phyloP scores from a whole-genome alignment of 2,888 invertebrate genomes.

The Brachypterus glaber region DNA sequence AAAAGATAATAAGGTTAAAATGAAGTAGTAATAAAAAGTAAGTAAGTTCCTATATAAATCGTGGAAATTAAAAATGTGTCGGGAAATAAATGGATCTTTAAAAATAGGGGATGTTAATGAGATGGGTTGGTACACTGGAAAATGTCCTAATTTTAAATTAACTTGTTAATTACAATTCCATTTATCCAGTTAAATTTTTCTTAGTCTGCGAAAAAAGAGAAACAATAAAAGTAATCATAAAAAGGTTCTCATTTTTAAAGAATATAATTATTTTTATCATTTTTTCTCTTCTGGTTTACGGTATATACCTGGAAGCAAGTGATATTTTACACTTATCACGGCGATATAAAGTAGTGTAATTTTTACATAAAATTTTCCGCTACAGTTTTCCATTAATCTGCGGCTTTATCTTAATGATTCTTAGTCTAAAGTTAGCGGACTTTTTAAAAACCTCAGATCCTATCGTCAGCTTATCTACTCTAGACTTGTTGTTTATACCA shows the following conservation, averaged over 20 bases:
- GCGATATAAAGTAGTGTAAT: conserved; percentile 42
- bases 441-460: conserved; percentile 36
- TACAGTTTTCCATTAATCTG: conserved; percentile 43
- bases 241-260: conserved; percentile 25
- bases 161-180: conserved; percentile 2
- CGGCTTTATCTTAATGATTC: conserved; percentile 43
- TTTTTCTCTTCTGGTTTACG: conserved; percentile 26
- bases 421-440: conserved; percentile 39
- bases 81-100: too few species aligned
- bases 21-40: too few species aligned
- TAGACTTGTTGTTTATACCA: conserved; percentile 32
- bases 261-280: conserved; percentile 38
- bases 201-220: background rate
- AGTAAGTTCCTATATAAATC: too few species aligned
- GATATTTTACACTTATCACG: conserved; percentile 42
- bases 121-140: too few species aligned
- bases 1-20: too few species aligned
- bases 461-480: conserved; percentile 30
- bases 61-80: too few species aligned
- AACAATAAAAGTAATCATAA: background rate
- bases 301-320: conserved; percentile 37
- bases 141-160: conserved; percentile 4
- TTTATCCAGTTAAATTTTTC: background rate
- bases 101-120: too few species aligned
- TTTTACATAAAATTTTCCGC: conserved; percentile 43